Conservation (phyloP, 2,113 vertebrate genomes). For the Vulpes ferrilata region DNA sequence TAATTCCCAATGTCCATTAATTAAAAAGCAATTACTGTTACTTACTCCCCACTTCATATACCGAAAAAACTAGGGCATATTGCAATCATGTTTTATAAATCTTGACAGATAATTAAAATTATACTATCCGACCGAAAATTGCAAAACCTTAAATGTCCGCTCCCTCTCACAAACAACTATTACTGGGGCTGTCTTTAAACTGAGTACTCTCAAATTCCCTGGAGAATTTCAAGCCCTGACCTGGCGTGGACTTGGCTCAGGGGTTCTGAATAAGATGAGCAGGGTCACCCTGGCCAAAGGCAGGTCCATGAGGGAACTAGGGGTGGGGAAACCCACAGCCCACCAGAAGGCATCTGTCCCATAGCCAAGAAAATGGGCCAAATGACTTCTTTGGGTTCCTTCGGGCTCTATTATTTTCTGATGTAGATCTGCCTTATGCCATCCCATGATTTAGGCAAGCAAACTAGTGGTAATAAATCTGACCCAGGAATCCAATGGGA, state of each 20-base stretch:
- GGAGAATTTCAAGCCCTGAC: not conserved
- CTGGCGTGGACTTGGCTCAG: not conserved
- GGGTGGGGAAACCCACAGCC: not conserved
- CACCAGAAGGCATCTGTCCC: not conserved
- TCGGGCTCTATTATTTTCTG: not conserved
- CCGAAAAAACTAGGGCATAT: not conserved
- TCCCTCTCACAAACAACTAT: not conserved
- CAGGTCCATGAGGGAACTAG: not conserved
- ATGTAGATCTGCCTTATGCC: not conserved
- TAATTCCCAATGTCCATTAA: not conserved
- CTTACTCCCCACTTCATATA: not conserved
- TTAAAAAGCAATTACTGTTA: not conserved
- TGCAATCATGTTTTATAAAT: not conserved
- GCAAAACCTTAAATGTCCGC: not conserved
- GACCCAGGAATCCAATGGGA: not conserved
- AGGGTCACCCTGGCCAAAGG: not conserved
- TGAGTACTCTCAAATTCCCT: not conserved
- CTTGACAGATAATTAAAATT: not conserved
- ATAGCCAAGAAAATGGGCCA: not conserved
- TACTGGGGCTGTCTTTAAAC: not conserved
- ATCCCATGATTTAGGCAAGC: not conserved
- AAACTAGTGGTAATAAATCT: not conserved
- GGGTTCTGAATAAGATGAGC: not conserved
- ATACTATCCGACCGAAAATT: constrained; percentile 8
- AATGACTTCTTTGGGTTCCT: not conserved